Base-by-base conservation (phyloP, 1,140 invertebrate species). In the Proctacanthus coquilletti region DNA sequence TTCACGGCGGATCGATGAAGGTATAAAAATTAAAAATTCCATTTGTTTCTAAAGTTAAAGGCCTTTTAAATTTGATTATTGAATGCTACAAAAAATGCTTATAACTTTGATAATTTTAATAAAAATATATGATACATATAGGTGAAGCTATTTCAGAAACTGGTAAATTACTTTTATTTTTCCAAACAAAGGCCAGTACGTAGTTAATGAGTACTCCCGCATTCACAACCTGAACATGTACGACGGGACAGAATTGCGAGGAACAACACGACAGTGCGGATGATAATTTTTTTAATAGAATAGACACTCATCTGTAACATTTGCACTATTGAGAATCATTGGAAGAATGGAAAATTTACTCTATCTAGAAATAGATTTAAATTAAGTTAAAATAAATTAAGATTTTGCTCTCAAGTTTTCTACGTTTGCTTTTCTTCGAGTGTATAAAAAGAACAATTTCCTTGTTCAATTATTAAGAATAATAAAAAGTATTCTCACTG, bases 201-300 rank as follows among this genome's bases (percentile, higher is more conserved):
- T 63, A 42, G 70, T 77, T 49, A 72, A 75, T 60, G 72, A 76
- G 58, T 75, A 76, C 53, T 73, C 72, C 45, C 67, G 67, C 63
- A 66, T 71, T 41, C 66, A 77, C 60, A 74, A 75, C 61, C 62
- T 77, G 44, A 75, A 73, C 66, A 72, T 76, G 61, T 77, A 73
- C 64, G 73, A 75, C 52, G 74, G 74, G 43, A 65, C 66, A 47
- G 72, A 75, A 53, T 66, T 75, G 33, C 64, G 73, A 52, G 72
- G 71, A 62, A 70, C 72, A 52, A 75, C 72, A 50, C 70, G 74
- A 64, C 72, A 75, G 71, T 76, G 74, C 66, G 73, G 73, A 74
- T 75, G 73, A 75, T 68, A 60, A 59, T 47, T 58, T 52, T 55
- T 51, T 21, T n/a, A n/a, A n/a, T n/a, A n/a, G n/a, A n/a, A n/a